A percentile compares a stretch with the other conserved stretches of the same genome.
Evolutionary conservation across 2,113 vertebrate genomes (phyloP).

Genomic region (Cyanoramphus novaezelandiae): DNA sequence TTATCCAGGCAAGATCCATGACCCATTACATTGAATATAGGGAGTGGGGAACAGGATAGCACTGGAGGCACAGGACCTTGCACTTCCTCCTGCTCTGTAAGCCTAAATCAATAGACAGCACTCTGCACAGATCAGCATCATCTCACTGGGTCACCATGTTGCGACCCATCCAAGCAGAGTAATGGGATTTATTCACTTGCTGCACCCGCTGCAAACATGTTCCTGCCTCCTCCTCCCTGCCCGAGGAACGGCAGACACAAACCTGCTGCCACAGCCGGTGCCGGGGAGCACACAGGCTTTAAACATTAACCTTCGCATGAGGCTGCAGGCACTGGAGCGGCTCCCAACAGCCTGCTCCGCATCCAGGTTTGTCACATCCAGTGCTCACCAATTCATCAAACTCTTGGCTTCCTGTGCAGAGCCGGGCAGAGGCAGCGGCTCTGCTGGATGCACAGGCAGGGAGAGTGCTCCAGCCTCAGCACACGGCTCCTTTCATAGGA

Average conservation of each 20-base stretch:
- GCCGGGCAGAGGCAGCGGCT: not conserved
- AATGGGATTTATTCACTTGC: not conserved
- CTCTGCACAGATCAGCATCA: not conserved
- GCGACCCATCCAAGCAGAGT: not conserved
- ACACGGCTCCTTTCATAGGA: not conserved
- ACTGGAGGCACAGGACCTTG: not conserved
- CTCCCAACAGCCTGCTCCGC: not conserved
- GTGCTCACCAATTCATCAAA: not conserved
- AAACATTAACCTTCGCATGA: accelerated
- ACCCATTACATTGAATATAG: accelerated
- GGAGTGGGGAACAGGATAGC: not conserved
- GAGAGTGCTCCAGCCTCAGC: not conserved
- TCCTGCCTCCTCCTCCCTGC: not conserved
- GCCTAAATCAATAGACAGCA: not conserved
- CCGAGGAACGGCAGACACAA: not conserved
- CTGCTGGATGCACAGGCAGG: not conserved
- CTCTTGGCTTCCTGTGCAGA: accelerated
- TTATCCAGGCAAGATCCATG: not conserved
- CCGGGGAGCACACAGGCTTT: not conserved
- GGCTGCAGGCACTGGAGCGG: not conserved
- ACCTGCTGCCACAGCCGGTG: not conserved
- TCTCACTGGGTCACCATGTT: not conserved
- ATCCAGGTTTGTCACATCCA: not conserved
- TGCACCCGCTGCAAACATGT: not conserved
- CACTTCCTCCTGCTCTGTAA: not conserved